phyloP scores from a whole-genome alignment of 2,888 invertebrate genomes.

The Agrenia bidenticulata region DNA sequence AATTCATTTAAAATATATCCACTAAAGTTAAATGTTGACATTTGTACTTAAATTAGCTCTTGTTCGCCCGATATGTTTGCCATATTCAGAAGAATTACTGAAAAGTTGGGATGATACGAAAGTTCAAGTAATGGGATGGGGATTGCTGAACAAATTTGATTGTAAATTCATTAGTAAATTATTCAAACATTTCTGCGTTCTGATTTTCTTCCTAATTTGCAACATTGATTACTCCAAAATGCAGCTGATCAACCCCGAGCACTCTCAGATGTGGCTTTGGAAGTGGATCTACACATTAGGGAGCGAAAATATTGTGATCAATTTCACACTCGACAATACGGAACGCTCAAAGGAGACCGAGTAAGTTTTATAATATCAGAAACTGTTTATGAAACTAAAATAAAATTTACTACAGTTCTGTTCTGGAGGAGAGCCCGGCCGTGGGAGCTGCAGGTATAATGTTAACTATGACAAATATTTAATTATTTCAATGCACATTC shows the following conservation, averaged over 20 bases:
- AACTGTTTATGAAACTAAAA: no score
- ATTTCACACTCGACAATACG: slow-evolving; percentile 37
- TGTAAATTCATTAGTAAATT: background rate
- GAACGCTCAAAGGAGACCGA: slow-evolving; percentile 23
- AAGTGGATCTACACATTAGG: slow-evolving; percentile 38
- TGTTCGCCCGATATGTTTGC: slow-evolving; percentile 41
- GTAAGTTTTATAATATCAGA: slow-evolving; percentile 7
- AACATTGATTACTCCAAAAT: background rate
- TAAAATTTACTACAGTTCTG: slow-evolving; percentile 33
- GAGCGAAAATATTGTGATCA: slow-evolving; percentile 37
- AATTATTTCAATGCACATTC: background rate
- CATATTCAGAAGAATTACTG: slow-evolving; percentile 33
- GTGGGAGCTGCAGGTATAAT: slow-evolving; percentile 33
- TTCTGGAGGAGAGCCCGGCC: slow-evolving; percentile 38
- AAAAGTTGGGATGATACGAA: slow-evolving; percentile 36
- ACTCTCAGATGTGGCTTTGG: slow-evolving; percentile 24
- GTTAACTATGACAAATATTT: slow-evolving; percentile 6
- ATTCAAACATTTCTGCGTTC: no score
- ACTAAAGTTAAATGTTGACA: no score
- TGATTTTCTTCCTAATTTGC: no score
- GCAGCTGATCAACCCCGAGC: background rate
- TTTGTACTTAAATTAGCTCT: slow-evolving; percentile 21
- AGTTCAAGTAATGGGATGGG: slow-evolving; percentile 44
- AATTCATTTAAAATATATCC: no score
- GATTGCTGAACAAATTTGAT: slow-evolving; percentile 34